Percentiles rank a stretch among this genome's conserved stretches.
These are phyloP conservation scores for Antrozous pallidus DNA, from an alignment of 2,797 vertebrate species.

Conservation along the genomic window DNA sequence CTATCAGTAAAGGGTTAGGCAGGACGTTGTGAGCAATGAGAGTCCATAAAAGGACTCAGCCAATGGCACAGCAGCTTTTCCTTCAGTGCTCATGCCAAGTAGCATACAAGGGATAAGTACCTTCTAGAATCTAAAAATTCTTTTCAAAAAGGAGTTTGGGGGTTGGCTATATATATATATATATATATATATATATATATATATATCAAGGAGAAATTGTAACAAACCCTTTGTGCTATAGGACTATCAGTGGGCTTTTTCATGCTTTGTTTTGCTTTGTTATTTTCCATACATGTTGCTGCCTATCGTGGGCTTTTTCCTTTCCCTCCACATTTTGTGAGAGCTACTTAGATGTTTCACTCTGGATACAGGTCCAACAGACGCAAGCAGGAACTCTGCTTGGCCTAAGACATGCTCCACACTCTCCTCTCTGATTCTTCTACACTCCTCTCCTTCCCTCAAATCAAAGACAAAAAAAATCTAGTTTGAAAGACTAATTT, in stretches of 20 bases:
- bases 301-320: background rate
- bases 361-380: background rate
- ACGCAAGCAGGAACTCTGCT: background rate
- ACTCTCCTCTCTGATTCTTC: background rate
- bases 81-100: background rate
- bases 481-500: background rate
- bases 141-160: background rate
- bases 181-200: background rate
- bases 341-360: background rate
- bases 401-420: background rate
- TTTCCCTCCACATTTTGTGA: background rate
- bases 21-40: slow-evolving; percentile 33
- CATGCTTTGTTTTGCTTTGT: background rate
- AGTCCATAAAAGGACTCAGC: background rate
- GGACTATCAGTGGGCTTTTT: background rate
- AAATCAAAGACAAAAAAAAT: background rate
- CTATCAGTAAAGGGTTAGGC: slow-evolving; percentile 39
- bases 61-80: background rate
- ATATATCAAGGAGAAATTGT: background rate
- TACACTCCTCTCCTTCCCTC: background rate
- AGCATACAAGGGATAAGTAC: background rate
- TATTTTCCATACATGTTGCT: background rate
- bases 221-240: background rate
- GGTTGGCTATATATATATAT: background rate
- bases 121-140: background rate